Evolutionary conservation across 2,797 vertebrate species (phyloP).

Genomic region (Xenopus petersii): DNA sequence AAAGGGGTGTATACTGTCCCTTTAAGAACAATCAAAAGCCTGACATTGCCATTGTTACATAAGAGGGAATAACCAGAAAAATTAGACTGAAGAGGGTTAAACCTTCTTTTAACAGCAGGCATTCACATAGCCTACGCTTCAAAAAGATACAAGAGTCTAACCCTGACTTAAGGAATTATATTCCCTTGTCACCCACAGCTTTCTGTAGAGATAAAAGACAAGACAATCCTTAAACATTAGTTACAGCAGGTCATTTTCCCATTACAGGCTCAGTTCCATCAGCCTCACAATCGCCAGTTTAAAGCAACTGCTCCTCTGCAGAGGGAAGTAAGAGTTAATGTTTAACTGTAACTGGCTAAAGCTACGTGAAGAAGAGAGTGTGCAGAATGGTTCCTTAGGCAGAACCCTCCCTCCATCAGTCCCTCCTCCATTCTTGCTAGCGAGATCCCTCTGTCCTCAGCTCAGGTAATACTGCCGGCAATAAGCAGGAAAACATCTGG

Average conservation of each 20-base stretch:
- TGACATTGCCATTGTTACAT: too few species aligned
- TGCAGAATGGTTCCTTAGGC: slow-evolving; percentile 51
- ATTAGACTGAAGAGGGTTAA: too few species aligned
- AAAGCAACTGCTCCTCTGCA: not conserved
- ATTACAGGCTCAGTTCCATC: not conserved
- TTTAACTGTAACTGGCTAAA: slow-evolving; percentile 17
- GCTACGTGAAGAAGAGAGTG: slow-evolving; percentile 54
- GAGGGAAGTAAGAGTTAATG: not conserved
- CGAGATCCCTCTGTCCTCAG: not conserved
- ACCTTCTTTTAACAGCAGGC: too few species aligned
- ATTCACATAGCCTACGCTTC: too few species aligned
- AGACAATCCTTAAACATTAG: not conserved
- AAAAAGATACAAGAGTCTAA: too few species aligned
- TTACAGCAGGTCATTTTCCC: not conserved
- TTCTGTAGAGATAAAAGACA: not conserved
- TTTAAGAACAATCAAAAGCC: too few species aligned
- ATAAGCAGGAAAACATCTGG: not conserved
- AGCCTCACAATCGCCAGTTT: not conserved
- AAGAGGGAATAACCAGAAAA: too few species aligned
- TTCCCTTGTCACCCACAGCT: too few species aligned
- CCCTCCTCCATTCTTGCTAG: not conserved
- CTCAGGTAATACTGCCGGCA: not conserved
- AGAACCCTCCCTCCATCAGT: slow-evolving; percentile 1
- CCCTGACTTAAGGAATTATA: too few species aligned
- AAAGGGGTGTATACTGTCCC: too few species aligned